Percentiles rank a stretch among this genome's conserved stretches.
phyloP scores from a whole-genome alignment of 2,113 vertebrate species.

The Pachycephala philippinensis region DNA sequence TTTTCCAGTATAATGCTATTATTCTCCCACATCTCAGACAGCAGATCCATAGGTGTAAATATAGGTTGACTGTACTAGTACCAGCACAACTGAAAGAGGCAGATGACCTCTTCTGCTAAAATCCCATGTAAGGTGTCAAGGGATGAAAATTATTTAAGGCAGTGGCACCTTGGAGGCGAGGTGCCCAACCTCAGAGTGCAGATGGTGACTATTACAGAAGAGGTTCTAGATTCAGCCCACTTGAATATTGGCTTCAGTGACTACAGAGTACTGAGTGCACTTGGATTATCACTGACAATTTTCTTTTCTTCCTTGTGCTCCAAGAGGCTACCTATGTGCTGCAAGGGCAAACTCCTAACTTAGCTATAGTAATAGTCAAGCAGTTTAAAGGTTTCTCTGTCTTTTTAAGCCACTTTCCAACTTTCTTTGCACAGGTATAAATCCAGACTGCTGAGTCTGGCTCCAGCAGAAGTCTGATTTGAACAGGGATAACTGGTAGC shows the following conservation, averaged over 20 bases:
- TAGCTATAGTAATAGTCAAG: background rate
- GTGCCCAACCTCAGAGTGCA: background rate
- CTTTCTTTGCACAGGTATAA: background rate
- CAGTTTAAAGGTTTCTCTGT: background rate
- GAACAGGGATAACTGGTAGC: background rate
- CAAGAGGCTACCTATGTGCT: background rate
- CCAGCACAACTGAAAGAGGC: background rate
- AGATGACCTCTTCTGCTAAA: background rate
- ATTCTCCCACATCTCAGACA: background rate
- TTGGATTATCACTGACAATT: background rate
- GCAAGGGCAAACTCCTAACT: background rate
- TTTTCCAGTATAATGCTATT: background rate
- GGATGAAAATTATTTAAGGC: background rate
- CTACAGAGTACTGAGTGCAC: fast-evolving
- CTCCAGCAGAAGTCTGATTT: background rate
- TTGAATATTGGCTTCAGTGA: background rate
- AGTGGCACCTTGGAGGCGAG: background rate
- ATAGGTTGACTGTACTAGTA: background rate
- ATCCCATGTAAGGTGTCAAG: background rate
- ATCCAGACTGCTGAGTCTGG: background rate
- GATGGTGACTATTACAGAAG: background rate
- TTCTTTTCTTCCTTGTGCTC: background rate
- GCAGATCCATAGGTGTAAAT: background rate
- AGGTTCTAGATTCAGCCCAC: background rate
- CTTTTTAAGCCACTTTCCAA: background rate